Percentiles rank a stretch among this genome's conserved stretches.
These are phyloP conservation scores for Mobula birostris DNA, from an alignment of 2,113 vertebrate genomes.

Conservation along the genomic window DNA sequence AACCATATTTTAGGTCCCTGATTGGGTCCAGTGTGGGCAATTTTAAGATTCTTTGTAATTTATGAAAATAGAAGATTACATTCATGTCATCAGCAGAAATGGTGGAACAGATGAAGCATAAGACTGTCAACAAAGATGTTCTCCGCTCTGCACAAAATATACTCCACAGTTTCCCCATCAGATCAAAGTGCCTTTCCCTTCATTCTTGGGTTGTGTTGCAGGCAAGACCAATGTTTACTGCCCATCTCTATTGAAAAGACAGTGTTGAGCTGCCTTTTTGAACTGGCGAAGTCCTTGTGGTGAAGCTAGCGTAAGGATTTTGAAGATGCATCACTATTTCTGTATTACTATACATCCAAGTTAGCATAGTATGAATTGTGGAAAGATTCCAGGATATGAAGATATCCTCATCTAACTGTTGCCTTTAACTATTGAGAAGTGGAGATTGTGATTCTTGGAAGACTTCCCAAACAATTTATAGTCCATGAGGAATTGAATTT, in stretches of 20 bases:
- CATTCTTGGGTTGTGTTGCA: not conserved
- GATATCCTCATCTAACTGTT: not conserved
- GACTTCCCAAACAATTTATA: not conserved
- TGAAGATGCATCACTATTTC: too few relatives aligned
- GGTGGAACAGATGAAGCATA: not conserved
- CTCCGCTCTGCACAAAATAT: too few relatives aligned
- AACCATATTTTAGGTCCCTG: not conserved
- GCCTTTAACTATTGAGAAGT: not conserved
- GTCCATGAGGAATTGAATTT: not conserved
- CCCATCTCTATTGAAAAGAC: not conserved
- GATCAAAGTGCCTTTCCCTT: not conserved
- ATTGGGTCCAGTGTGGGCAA: not conserved
- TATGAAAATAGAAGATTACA: not conserved
- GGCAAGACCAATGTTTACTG: not conserved
- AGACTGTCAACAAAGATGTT: not conserved
- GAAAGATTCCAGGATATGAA: not conserved
- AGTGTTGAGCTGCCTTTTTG: not conserved
- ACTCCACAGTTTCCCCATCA: not conserved
- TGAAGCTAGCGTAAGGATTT: not conserved
- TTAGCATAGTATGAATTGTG: not conserved
- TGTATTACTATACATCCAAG: not conserved
- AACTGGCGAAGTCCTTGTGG: not conserved
- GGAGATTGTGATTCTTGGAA: not conserved
- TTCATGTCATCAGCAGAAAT: not conserved
- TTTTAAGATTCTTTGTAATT: not conserved